Conservation (phyloP, 2,888 invertebrate genomes). For the Pelosia muscerda region DNA sequence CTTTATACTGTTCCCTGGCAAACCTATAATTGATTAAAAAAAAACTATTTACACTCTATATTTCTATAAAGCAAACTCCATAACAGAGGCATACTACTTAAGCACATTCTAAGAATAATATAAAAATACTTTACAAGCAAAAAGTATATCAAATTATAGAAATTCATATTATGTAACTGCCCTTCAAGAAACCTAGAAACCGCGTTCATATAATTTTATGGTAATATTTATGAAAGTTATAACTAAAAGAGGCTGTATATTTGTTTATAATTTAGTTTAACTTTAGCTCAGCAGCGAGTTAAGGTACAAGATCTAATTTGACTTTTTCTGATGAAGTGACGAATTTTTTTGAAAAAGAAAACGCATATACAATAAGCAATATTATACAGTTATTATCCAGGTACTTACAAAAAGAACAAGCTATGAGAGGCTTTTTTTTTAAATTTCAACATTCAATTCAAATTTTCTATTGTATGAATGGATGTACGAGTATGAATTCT, state of each 20-base stretch:
- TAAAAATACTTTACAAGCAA: conserved; percentile 12
- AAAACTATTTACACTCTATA: neutral
- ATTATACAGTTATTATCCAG: neutral
- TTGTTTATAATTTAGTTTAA: too few species aligned
- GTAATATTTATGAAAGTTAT: too few species aligned
- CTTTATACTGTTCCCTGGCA: neutral
- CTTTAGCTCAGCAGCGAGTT: too few species aligned
- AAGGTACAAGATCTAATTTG: too few species aligned
- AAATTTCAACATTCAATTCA: neutral
- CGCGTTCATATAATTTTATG: too few species aligned
- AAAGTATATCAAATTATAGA: neutral
- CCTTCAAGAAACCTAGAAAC: neutral
- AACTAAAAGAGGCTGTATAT: too few species aligned
- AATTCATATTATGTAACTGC: neutral
- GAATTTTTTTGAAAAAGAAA: too few species aligned
- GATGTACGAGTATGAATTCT: neutral
- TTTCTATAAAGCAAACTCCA: neutral
- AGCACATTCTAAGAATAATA: conserved; percentile 8
- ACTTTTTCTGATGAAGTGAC: too few species aligned
- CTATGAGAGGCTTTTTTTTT: neutral
- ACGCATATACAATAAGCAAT: too few species aligned
- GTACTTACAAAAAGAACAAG: neutral
- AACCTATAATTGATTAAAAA: conserved; percentile 8
- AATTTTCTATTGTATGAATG: neutral
- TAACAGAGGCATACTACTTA: neutral